Evolutionary conservation across 2,888 invertebrate genomes (phyloP).

Genomic region (Tetheella fluctuosa): DNA sequence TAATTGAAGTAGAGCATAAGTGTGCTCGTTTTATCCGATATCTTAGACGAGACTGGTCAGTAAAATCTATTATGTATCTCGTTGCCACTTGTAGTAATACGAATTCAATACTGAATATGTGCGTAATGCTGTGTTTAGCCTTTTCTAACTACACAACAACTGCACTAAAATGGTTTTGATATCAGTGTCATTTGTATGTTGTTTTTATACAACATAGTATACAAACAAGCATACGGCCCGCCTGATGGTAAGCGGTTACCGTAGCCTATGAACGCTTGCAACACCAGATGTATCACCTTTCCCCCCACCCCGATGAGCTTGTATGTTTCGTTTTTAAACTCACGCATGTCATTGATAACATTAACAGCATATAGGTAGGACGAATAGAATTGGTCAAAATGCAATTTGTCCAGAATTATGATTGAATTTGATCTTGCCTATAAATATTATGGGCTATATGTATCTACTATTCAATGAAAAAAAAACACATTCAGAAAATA

Average conservation of each 20-base stretch:
- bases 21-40: constrained; percentile 49
- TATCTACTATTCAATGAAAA: neutral
- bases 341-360: neutral
- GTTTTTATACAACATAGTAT: no score
- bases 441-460: no score
- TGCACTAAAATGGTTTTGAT: neutral
- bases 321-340: neutral
- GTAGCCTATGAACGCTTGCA: no score
- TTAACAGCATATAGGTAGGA: neutral
- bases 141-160: neutral
- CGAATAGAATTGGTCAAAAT: neutral
- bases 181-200: no score
- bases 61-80: constrained; percentile 51
- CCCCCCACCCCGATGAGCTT: no score
- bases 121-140: constrained; percentile 13
- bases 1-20: constrained; percentile 56
- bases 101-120: constrained; percentile 40
- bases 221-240: no score
- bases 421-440: no score
- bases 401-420: neutral
- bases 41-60: constrained; percentile 41
- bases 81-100: constrained; percentile 5
- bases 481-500: no score
- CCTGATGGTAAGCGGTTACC: no score
- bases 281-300: no score